Conservation (phyloP, 1,140 invertebrate genomes). For the Drosophila varians region DNA sequence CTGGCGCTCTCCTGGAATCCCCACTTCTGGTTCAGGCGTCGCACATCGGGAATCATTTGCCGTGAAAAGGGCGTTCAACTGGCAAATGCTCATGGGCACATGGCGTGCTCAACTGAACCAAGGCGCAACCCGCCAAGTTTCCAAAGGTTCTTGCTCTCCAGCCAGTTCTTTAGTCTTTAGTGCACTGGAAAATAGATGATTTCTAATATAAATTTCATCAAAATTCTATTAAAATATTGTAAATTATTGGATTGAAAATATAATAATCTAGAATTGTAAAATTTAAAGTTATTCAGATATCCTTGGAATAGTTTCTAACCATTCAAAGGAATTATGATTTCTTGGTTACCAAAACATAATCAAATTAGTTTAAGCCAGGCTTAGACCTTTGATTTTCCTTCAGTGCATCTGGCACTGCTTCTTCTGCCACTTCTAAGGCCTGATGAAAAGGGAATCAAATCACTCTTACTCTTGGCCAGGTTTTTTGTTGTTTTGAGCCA, state of each 20-base stretch:
- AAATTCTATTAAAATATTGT: neutral
- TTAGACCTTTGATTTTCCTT: neutral
- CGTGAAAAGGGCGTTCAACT: conserved; percentile 84
- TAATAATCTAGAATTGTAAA: too few species aligned
- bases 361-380: neutral
- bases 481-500: conserved; percentile 16
- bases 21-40: conserved; percentile 39
- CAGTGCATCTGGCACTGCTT: conserved; percentile 5
- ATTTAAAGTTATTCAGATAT: too few species aligned
- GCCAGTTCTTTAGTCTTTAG: conserved; percentile 51
- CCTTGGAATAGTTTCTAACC: too few species aligned
- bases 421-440: conserved; percentile 48
- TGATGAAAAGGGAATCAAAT: conserved; percentile 81
- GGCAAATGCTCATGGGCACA: conserved; percentile 76
- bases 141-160: conserved; percentile 75
- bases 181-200: conserved; percentile 29
- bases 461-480: conserved; percentile 74
- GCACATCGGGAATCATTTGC: conserved; percentile 77
- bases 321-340: too few species aligned
- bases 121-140: neutral
- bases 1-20: conserved; percentile 1
- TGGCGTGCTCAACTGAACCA: conserved; percentile 60
- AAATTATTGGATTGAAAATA: too few species aligned
- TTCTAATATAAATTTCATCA: neutral
- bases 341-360: neutral